Base-by-base conservation (phyloP, 2,113 vertebrate genomes). In the Spea bombifrons region DNA sequence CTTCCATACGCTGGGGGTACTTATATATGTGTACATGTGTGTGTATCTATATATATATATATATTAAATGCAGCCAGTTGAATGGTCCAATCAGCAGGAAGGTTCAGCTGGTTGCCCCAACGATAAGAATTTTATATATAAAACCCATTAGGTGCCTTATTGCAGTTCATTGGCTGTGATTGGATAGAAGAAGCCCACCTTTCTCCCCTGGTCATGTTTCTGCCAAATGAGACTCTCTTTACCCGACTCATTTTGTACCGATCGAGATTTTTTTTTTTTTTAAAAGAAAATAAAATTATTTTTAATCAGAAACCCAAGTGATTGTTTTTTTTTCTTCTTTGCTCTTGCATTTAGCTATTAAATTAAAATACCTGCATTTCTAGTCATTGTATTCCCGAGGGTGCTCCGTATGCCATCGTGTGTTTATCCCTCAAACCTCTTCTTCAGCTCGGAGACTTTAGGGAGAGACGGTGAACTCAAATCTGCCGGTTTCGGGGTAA, bases 371-470 rank as follows among this genome's bases (percentile, higher is more conserved):
- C 30, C 30, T 30, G 30, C 30, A 2, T 30, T 30, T 30, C 30
- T 30, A 30, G 30, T 30, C 30, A 1, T 30, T 30, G 30, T 30
- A 30, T 30, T 30, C 30, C 30, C 30, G 30, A 30, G 30, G 30
- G 30, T 30, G 30, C 30, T 30, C 30, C 30, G 30, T 30, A 2
- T 30, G 30, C 17, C 50, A 10, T 53, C 7, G 7, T 53, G 50
- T 7, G 10, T 4, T 7, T 67, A 44, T 4, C 10, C 65, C 17
- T 79, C 76, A 79, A 79, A 79, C 16, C 59, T 79, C 52, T 79
- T 79, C 76, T 79, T 79, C 48, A 79, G 43, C 30, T 79, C 76
- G 1, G 76, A 79, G n/a, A 79, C 76, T 47, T 66, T 78, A 4
- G 46, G 46, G 5, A 48, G 67, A 7, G 48, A 64, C 0, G 49